Evolutionary conservation across 2,113 vertebrate species (phyloP).

Genomic region (Notechis scutatus): DNA sequence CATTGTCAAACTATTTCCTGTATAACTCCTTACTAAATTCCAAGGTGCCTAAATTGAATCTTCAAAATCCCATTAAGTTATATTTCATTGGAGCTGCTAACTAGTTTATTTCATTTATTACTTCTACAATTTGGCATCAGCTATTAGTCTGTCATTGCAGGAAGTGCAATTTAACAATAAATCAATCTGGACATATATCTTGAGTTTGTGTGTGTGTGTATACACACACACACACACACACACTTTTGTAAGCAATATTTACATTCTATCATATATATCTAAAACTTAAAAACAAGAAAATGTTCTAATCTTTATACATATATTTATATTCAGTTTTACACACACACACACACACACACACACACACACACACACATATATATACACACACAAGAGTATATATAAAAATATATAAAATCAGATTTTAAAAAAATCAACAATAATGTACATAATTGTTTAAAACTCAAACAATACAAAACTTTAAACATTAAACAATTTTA

Average conservation of each 20-base stretch:
- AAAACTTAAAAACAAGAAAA: slow-evolving; percentile 81
- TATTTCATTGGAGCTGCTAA: slow-evolving; percentile 51
- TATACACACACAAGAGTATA: slow-evolving; percentile 77
- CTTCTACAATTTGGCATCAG: slow-evolving; percentile 73
- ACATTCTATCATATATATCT: slow-evolving; percentile 82
- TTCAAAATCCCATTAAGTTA: slow-evolving; percentile 56
- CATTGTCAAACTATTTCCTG: slow-evolving; percentile 44
- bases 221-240: too few species aligned
- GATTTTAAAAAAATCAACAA: slow-evolving; percentile 77
- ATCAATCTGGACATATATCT: slow-evolving; percentile 79
- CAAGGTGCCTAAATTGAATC: slow-evolving; percentile 37
- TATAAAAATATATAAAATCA: slow-evolving; percentile 84
- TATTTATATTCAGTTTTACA: slow-evolving; percentile 76
- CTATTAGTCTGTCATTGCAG: slow-evolving; percentile 77
- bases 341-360: slow-evolving; percentile 62
- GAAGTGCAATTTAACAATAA: slow-evolving; percentile 80
- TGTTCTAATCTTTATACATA: slow-evolving; percentile 81
- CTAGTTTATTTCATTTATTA: slow-evolving; percentile 65
- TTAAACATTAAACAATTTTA: slow-evolving; percentile 95
- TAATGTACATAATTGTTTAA: slow-evolving; percentile 82
- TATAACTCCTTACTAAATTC: slow-evolving; percentile 49
- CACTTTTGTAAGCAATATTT: slow-evolving; percentile 79
- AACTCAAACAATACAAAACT: slow-evolving; percentile 89
- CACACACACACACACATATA: slow-evolving; percentile 67
- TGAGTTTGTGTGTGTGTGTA: too few species aligned